Evolutionary conservation across 2,888 invertebrate species (phyloP).

Genomic region (Chrysolina americana): DNA sequence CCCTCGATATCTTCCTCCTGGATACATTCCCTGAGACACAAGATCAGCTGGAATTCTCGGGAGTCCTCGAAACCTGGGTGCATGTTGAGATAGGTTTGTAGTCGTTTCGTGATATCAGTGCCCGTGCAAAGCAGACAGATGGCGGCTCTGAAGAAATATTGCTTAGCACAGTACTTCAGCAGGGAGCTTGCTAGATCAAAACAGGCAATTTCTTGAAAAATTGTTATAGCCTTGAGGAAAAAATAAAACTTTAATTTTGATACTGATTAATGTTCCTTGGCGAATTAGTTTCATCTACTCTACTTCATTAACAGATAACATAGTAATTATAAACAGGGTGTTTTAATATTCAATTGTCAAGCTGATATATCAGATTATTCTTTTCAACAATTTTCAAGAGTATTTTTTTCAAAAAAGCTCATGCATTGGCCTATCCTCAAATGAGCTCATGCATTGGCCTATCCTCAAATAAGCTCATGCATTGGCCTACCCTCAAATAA

Average conservation of each 20-base stretch:
- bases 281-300: too few species aligned
- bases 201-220: slow-evolving; percentile 94
- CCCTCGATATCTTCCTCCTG: slow-evolving; percentile 94
- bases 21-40: slow-evolving; percentile 88
- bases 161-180: slow-evolving; percentile 90
- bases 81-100: slow-evolving; percentile 90
- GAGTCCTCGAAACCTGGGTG: slow-evolving; percentile 95
- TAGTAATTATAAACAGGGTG: too few species aligned
- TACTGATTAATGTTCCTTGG: neutral
- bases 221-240: slow-evolving; percentile 86
- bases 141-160: slow-evolving; percentile 96
- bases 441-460: too few species aligned
- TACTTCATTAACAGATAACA: too few species aligned
- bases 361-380: too few species aligned
- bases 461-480: too few species aligned
- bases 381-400: too few species aligned
- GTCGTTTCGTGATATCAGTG: slow-evolving; percentile 88
- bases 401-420: too few species aligned
- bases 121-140: slow-evolving; percentile 96
- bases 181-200: slow-evolving; percentile 92
- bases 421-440: too few species aligned
- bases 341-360: too few species aligned
- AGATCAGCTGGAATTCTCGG: slow-evolving; percentile 88
- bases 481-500: too few species aligned
- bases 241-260: neutral